Evolutionary conservation across 2,113 vertebrate species (phyloP), one percentile per base, ranked within the genome.

Genomic region (Rana temporaria): DNA sequence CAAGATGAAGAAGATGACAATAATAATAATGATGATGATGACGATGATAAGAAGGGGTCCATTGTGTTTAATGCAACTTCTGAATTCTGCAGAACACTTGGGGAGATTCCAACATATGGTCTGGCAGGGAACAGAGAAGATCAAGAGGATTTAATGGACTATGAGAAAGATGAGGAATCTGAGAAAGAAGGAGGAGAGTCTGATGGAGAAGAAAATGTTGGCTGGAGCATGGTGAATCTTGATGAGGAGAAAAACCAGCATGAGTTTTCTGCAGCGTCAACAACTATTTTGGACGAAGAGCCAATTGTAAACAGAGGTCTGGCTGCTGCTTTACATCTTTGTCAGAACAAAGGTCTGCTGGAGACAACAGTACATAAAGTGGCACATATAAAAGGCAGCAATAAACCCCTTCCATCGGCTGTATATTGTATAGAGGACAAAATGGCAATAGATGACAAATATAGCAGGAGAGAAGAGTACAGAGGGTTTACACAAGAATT

Each of bases 341-440:
- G 96, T 86, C 96, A 95, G 88, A 98, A 96, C 86, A 98, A 97
- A 93, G 94, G 96, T 19, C 85, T 97, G 6, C 75, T 97, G 90
- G 96, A 97, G 30, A 98, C 96, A 17, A 94, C 95, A 0, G 84
- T 97, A 87, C 95, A 96, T 88, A 97, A 96, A 84, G 90, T 97
- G 53, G 93, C 96, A n/a, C 90, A 95, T 9, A 95, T 97, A 24
- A 95, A 94, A 84, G 92, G 93, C 0, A 84, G 93, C 3, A 96
- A 95, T 78, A 93, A 91, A 11, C 91, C 91, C 0, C 88, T 97
- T 53, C 95, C 95, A 0, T 95, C 96, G 0, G 96, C 94, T 0
- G 93, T 96, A 75, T 97, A 97, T 55, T 96, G 95, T 90, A 97
- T 97, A 0, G 97, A 98, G 85, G 96, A 98, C 87, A 98, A 98